These are phyloP conservation scores for Anabacerthia variegaticeps DNA, from an alignment of 2,797 vertebrate species.

Conservation along the genomic window DNA sequence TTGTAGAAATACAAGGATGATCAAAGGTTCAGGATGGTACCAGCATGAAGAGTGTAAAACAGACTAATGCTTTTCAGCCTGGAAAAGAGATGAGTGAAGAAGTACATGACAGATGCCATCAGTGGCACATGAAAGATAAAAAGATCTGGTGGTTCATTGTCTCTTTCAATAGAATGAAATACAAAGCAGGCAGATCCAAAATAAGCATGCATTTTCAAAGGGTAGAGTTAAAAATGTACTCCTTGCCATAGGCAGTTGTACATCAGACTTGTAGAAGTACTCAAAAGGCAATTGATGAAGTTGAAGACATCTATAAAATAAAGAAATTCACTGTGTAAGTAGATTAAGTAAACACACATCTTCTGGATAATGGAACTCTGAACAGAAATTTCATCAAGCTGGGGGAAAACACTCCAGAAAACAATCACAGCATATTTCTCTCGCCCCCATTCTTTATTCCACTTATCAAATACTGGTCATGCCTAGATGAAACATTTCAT, in stretches of 20 bases:
- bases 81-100: neutral
- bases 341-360: neutral
- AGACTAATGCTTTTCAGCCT: neutral
- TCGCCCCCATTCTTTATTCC: neutral
- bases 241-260: neutral
- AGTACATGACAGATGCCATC: slow-evolving; percentile 5
- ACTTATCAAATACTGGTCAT: neutral
- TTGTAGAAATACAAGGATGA: neutral
- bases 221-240: neutral
- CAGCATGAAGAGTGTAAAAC: neutral
- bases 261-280: neutral
- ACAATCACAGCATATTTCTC: neutral
- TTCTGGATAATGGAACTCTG: neutral
- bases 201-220: neutral
- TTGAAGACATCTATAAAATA: neutral
- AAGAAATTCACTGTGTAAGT: neutral
- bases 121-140: slow-evolving; percentile 10
- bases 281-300: neutral
- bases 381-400: neutral
- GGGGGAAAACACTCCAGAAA: neutral
- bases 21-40: slow-evolving; percentile 9
- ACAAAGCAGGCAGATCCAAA: neutral
- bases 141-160: neutral
- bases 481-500: neutral
- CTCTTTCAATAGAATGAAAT: neutral